Evolutionary conservation across 2,888 invertebrate species (phyloP), one percentile per base, ranked within the genome.

Genomic region (Caenorhabditis uteleia): DNA sequence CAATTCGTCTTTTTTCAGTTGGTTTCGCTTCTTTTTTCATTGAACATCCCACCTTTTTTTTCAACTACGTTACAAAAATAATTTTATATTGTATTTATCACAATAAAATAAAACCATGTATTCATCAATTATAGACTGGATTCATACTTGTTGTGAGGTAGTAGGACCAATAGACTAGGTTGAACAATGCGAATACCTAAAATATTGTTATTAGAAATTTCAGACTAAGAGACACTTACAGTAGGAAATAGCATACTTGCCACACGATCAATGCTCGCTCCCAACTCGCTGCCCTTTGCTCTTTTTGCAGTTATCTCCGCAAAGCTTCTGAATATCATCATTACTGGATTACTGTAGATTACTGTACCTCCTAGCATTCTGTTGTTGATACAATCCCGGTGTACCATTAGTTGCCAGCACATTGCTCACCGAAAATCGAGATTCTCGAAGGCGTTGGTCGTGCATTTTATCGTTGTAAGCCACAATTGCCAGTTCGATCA

Each of bases 381-480:
- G 34, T 3, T 36, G n/a, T 3, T 7, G 42, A 39, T 39, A 20
- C 26, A 6, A 20, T n/a, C 25, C 18, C 42, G n/a, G 42, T 16
- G 3, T 20, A 42, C 39, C n/a, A 20, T 20, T 42, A 25, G 21
- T 7, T 6, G 49, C 38, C 26, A 51, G 31, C 14, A 56, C 33
- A 39, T 51, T 57, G 25, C 57, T 56, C 10, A 56, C 40, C 2
- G 69, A 68, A 14, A 44, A 40, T 21, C 71, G 10, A 3, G 58
- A 53, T 48, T 59, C 67, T 33, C 69, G 54, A 1, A 72, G 46
- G 25, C 64, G 47, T 48, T 80, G 77, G 39, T 78, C 80, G 23
- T 77, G 70, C 62, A 82, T 71, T 59, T 81, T 81, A 48, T 81
- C 81, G 43, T 82, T 79, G 62, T 80, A 81, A 1, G 81, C 82